These are phyloP conservation scores for Ctenoplectra terminalis DNA, from an alignment of 1,140 invertebrate species.

Conservation along the genomic window DNA sequence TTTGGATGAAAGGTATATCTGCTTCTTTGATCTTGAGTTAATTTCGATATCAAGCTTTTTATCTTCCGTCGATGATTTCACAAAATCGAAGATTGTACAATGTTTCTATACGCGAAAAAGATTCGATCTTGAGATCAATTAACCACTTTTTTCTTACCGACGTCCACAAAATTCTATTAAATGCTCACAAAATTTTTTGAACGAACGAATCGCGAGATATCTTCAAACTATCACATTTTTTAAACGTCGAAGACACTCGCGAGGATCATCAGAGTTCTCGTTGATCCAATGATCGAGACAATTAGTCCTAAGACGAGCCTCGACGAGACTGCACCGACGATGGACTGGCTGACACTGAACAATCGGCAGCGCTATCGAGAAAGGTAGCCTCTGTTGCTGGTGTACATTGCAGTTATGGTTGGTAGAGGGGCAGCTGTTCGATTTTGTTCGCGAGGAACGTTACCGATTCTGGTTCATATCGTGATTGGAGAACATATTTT, in stretches of 20 bases:
- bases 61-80: no score
- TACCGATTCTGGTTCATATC: not conserved
- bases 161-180: no score
- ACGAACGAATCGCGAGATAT: not conserved
- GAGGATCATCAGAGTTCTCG: not conserved
- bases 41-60: no score
- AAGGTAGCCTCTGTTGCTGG: slow-evolving; percentile 15
- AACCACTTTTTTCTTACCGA: no score
- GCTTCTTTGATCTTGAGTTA: no score
- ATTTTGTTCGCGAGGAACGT: not conserved
- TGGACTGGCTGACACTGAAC: slow-evolving; percentile 14
- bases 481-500: not conserved
- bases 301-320: not conserved
- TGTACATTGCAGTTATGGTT: not conserved
- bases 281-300: not conserved
- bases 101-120: no score
- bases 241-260: not conserved
- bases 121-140: no score
- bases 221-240: not conserved
- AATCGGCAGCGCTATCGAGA: not conserved
- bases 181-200: no score
- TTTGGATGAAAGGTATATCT: no score
- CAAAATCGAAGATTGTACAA: no score
- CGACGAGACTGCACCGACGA: not conserved
- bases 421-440: not conserved